phyloP scores from a whole-genome alignment of 2,888 invertebrate genomes.

The Polietes domitor region DNA sequence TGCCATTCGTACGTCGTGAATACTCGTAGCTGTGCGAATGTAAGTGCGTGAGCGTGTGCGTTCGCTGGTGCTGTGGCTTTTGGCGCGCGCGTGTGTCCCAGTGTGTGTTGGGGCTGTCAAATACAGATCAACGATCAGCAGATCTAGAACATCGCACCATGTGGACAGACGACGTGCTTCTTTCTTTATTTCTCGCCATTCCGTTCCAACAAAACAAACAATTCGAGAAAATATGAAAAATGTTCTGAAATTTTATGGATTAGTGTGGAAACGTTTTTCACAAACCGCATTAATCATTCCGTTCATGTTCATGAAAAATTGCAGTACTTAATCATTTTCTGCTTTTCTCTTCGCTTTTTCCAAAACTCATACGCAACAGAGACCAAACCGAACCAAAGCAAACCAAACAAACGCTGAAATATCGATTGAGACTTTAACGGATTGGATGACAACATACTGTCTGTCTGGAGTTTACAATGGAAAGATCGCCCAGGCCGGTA shows the following conservation, averaged over 20 bases:
- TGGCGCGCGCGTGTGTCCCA: not conserved
- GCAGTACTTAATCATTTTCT: constrained; percentile 28
- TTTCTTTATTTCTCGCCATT: constrained; percentile 27
- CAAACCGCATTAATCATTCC: constrained; percentile 18
- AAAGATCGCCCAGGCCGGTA: not conserved
- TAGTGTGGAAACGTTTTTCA: constrained; percentile 33
- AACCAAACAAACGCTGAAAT: too few relatives aligned
- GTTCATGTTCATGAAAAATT: constrained; percentile 12
- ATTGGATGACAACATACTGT: not conserved
- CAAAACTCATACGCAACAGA: not conserved
- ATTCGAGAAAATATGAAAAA: constrained; percentile 19
- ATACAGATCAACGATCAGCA: constrained; percentile 55
- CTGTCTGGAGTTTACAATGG: not conserved
- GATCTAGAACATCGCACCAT: constrained; percentile 40
- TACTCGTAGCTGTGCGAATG: constrained; percentile 25
- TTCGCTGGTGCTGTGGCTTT: not conserved
- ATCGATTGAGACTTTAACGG: constrained; percentile 17
- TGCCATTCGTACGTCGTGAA: not conserved
- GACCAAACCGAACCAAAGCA: too few relatives aligned
- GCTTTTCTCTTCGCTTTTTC: not conserved
- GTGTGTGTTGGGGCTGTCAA: constrained; percentile 40
- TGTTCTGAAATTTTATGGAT: constrained; percentile 15
- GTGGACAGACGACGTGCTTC: not conserved
- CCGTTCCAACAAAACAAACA: not conserved
- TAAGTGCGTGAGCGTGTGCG: constrained; percentile 46